phyloP scores from a whole-genome alignment of 2,113 vertebrate species.

The Corynorhinus townsendii region DNA sequence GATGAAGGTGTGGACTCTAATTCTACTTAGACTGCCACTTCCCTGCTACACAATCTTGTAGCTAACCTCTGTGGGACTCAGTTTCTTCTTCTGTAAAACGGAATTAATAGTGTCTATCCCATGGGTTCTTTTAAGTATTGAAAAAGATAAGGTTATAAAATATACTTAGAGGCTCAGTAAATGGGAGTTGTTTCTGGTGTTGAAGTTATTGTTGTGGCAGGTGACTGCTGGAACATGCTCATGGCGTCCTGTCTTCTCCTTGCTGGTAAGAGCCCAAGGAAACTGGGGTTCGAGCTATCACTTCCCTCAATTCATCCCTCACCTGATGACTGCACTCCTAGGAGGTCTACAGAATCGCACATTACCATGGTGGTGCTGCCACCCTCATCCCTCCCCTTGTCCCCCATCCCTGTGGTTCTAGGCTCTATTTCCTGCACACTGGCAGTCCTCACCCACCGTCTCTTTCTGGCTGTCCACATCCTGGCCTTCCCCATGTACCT shows the following conservation, averaged over 20 bases:
- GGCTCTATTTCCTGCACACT: not conserved
- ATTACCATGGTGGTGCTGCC: not conserved
- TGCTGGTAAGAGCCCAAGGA: not conserved
- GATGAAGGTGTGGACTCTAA: not conserved
- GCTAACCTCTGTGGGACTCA: not conserved
- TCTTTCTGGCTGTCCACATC: slow-evolving; percentile 37
- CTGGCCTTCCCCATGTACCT: slow-evolving; percentile 82
- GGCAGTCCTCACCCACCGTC: not conserved
- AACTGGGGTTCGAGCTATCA: not conserved
- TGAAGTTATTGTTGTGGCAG: too few relatives aligned
- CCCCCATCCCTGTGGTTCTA: not conserved
- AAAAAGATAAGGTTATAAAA: not conserved
- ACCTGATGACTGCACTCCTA: not conserved
- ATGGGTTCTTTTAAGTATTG: not conserved
- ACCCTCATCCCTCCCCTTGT: not conserved
- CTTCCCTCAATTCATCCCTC: not conserved
- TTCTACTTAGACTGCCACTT: not conserved
- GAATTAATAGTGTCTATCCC: not conserved
- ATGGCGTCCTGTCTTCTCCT: not conserved
- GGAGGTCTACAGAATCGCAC: not conserved
- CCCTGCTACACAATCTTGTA: not conserved
- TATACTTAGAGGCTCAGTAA: not conserved
- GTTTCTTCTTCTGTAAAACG: not conserved
- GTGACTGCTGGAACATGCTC: not conserved
- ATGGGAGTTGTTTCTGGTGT: not conserved